Base-by-base conservation (phyloP, 1,140 invertebrate species). In the Geopemphigus sp. region DNA sequence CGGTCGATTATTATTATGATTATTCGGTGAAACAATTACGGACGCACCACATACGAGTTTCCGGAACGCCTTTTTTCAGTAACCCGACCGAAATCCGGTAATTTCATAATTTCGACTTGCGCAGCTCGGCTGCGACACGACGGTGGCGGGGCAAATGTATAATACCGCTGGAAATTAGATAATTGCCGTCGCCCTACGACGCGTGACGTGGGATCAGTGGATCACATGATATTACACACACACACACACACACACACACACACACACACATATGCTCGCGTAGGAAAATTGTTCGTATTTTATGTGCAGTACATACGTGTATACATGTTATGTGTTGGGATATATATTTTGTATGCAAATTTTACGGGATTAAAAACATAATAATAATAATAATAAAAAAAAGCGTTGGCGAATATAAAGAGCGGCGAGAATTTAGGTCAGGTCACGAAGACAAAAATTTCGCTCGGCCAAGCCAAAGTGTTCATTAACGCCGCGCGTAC, bases 1-100 rank as follows among this genome's bases (percentile, higher is more conserved):
- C 22, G 39, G 57, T 61, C 73, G 39, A 78, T 78, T 78, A 61
- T 78, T 61, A 78, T 63, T 47, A 78, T 78, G 73, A 61, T 78
- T 78, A 61, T 78, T 78, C 39, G 57, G 73, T 26, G 56, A 61
- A 78, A 78, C 57, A 78, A 78, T 78, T 78, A 78, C 32, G 19
- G 56, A 26, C 73, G 32, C 45, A 45, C 32, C n/a, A 39, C 32
- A 61, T 61, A 19, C 32, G n/a, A 57, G 73, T 78, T 78, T 78
- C 73, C 73, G 73, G 73, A 78, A 78, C 73, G 73, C 73, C 73
- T 59, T 78, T 78, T 78, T 78, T 78, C 73, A 57, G 73, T 78
- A 78, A 78, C 73, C 73, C 73, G 73, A 78, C 73, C 73, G 73
- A 78, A 61, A 78, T 78, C 73, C 73, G 73, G 73, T 61, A 78